These are phyloP conservation scores for Mesocricetus auratus DNA, from an alignment of 2,113 vertebrate species.

Conservation along the genomic window DNA sequence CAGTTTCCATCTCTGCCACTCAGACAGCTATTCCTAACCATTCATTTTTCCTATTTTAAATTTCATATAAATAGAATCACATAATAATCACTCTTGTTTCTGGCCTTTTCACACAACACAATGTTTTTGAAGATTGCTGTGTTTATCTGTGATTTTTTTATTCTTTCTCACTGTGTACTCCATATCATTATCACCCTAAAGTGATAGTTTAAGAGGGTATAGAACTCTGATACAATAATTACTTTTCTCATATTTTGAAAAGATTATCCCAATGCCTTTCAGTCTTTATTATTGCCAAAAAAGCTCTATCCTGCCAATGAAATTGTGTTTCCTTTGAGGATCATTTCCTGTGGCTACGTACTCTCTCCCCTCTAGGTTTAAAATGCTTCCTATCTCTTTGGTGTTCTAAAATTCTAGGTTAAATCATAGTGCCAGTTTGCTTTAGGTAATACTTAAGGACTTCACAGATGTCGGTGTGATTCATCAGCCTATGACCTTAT, in stretches of 20 bases:
- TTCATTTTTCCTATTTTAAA: constrained; percentile 34
- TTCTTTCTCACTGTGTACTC: not conserved
- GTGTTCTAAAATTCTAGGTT: constrained; percentile 9
- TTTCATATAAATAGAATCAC: constrained; percentile 30
- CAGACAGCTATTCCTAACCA: not conserved
- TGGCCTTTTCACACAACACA: constrained; percentile 13
- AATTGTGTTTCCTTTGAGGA: not conserved
- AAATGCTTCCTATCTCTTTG: not conserved
- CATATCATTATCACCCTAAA: constrained; percentile 29
- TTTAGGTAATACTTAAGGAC: not conserved
- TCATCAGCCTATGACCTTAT: not conserved
- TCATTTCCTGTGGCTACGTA: constrained; percentile 1
- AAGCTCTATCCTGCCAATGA: not conserved
- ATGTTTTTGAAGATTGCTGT: not conserved
- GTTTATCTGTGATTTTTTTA: not conserved
- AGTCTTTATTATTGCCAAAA: constrained; percentile 20
- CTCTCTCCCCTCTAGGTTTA: not conserved
- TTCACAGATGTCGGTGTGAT: not conserved
- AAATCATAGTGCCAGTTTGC: not conserved
- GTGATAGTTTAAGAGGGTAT: not conserved
- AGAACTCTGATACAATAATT: constrained; percentile 38
- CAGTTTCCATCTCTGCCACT: not conserved
- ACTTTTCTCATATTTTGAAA: constrained; percentile 59
- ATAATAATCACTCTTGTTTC: not conserved
- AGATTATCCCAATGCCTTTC: not conserved